Evolutionary conservation across 2,113 vertebrate species (phyloP).

Genomic region (Dromas ardeola): DNA sequence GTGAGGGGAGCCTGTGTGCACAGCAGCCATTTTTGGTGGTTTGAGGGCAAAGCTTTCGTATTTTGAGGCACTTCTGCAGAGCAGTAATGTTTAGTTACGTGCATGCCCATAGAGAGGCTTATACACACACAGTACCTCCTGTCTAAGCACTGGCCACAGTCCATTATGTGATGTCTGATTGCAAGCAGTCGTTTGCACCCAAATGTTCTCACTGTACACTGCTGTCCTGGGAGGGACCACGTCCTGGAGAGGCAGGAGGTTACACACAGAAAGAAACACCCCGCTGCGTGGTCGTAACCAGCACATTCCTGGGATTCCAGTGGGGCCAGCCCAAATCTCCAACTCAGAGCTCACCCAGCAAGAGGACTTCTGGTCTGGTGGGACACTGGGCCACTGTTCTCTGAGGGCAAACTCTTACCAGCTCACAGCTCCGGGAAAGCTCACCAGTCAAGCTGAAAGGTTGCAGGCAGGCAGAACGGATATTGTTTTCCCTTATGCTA

Average conservation of each 20-base stretch:
- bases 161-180: background rate
- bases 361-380: background rate
- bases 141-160: background rate
- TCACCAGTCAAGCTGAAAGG: background rate
- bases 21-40: background rate
- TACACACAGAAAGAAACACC: background rate
- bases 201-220: background rate
- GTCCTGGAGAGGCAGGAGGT: background rate
- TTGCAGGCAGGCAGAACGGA: background rate
- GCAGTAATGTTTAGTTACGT: background rate
- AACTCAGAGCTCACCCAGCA: fast-evolving
- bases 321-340: background rate
- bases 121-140: background rate
- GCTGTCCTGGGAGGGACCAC: background rate
- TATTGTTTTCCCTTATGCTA: background rate
- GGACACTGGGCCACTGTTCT: background rate
- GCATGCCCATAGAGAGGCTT: background rate
- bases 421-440: background rate
- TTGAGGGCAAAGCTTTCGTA: background rate
- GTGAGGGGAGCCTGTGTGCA: background rate
- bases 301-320: constrained; percentile 15
- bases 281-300: background rate
- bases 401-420: background rate
- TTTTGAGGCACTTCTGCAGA: background rate
- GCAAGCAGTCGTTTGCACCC: fast-evolving